A percentile compares a stretch with the other conserved stretches of the same genome.
Conservation (phyloP, 2,888 invertebrate genomes). For the Eremobia ochroleuca region DNA sequence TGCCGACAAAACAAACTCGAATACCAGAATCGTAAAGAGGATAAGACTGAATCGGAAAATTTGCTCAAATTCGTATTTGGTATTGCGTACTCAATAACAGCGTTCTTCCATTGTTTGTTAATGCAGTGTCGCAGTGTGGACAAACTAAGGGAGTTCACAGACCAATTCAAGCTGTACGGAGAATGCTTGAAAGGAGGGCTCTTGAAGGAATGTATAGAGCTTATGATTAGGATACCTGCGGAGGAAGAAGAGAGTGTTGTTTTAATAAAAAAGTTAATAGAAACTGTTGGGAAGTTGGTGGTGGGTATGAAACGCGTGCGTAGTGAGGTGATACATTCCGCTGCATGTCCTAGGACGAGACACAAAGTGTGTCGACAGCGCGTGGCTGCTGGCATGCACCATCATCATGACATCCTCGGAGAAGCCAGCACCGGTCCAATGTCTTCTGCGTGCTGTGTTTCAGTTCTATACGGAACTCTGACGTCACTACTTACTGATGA, state of each 20-base stretch:
- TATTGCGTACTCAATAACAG: slow-evolving; percentile 90
- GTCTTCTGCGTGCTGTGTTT: slow-evolving; percentile 90
- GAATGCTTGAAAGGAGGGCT: slow-evolving; percentile 91
- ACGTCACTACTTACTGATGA: slow-evolving; percentile 87
- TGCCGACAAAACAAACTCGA: slow-evolving; percentile 75
- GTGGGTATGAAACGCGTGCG: slow-evolving; percentile 91
- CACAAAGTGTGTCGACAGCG: slow-evolving; percentile 89
- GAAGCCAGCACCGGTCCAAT: slow-evolving; percentile 82
- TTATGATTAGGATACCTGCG: slow-evolving; percentile 89
- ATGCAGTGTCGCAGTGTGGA: slow-evolving; percentile 90
- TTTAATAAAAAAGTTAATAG: slow-evolving; percentile 90
- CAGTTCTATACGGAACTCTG: slow-evolving; percentile 90
- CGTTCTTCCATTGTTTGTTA: slow-evolving; percentile 91
- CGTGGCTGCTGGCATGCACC: slow-evolving; percentile 88
- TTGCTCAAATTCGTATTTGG: slow-evolving; percentile 92
- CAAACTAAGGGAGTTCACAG: slow-evolving; percentile 90
- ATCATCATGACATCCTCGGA: slow-evolving; percentile 92
- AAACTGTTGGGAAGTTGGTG: slow-evolving; percentile 90
- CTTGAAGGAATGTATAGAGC: slow-evolving; percentile 89
- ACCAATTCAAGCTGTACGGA: slow-evolving; percentile 91
- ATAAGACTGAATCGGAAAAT: slow-evolving; percentile 86
- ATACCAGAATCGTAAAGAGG: slow-evolving; percentile 75
- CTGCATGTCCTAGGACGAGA: slow-evolving; percentile 87
- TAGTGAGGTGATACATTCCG: slow-evolving; percentile 90
- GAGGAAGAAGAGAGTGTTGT: slow-evolving; percentile 81